Evolutionary conservation across 2,888 invertebrate species (phyloP), one percentile per base, ranked within the genome.

Genomic region (Itoplectis maculator): DNA sequence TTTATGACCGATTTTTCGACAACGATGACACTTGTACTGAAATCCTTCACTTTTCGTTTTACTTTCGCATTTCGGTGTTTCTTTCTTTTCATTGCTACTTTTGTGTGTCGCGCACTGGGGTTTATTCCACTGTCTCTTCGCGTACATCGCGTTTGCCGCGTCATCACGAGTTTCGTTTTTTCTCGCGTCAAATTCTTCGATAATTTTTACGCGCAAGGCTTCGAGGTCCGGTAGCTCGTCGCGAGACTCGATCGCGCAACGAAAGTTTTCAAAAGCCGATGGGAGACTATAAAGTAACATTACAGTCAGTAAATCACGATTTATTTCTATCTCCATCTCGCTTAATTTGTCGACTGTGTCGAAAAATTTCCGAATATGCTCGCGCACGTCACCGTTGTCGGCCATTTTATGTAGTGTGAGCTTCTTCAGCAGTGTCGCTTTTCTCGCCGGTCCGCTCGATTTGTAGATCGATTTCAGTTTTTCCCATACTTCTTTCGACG

Each of bases 251-350:
- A n/a, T n/a, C n/a, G n/a, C n/a, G n/a, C n/a, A n/a, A n/a, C n/a
- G n/a, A n/a, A n/a, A n/a, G n/a, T n/a, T n/a, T n/a, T n/a, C n/a
- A n/a, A n/a, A n/a, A n/a, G n/a, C n/a, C n/a, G 81, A 40, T 4
- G 90, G 89, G 11, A 92, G 75, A 81, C 90, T 91, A 65, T 91
- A 90, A 5, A 92, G 70, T n/a, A 92, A 63, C 78, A 92, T 47
- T 13, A 72, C 77, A 9, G 77, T 51, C 29, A 80, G 18, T 86
- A 91, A 76, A 49, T 92, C 90, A 13, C 84, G 79, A 77, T 90
- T 88, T 9, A 42, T 42, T 86, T 86, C 23, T n/a, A n/a, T n/a
- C n/a, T n/a, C n/a, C n/a, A n/a, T n/a, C n/a, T n/a, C n/a, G n/a
- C n/a, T n/a, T n/a, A 91, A 68, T 78, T 91, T 91, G 68, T n/a